Base-by-base conservation (phyloP, 2,888 invertebrate genomes). In the Troilus luridus region DNA sequence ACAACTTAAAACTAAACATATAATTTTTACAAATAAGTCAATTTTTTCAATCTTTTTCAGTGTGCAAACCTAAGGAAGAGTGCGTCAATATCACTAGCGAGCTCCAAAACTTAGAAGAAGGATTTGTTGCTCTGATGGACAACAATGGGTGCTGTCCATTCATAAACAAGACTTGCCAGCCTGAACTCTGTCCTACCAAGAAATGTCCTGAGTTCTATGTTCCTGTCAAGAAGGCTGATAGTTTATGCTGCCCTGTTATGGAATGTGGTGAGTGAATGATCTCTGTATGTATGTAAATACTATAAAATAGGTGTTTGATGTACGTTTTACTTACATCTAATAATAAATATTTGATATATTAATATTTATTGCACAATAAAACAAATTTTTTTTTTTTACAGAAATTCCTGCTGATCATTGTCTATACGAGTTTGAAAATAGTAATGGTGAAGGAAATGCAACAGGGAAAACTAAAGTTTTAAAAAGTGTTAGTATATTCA, bases 91-190 rank as follows among this genome's bases (percentile, higher is more conserved):
- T 95, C 2, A 94, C 94, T 0, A 93, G 93, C 19, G 94, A 94
- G 92, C 94, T 93, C 92, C 95, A 95, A 90, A 94, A 95, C 41
- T 72, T 90, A 58, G 95, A 96, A 92, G 95, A 96, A 0, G 97
- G 97, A 27, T 96, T 96, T 94, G 95, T 95, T 92, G 94, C 95
- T 60, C 94, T 95, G 1, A 93, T 95, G n/a, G 95, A 96, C 92
- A 94, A 94, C 1, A 94, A 95, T 41, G 97, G 97, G 0, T 98
- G 98, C 93, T 98, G 98, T 93, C 96, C 97, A 0, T 95, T 95
- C 10, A 93, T 95, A 14, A 94, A 95, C 91, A 94, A 95, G 91
- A 93, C 95, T 5, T 98, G 98, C 93, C 95, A 95, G 58, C 94
- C 94, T 0, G 95, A 95, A 17, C 94, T 94, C 0, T 98, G 98